These are phyloP conservation scores for Dromaius novaehollandiae DNA, from an alignment of 2,113 vertebrate genomes.

Conservation along the genomic window DNA sequence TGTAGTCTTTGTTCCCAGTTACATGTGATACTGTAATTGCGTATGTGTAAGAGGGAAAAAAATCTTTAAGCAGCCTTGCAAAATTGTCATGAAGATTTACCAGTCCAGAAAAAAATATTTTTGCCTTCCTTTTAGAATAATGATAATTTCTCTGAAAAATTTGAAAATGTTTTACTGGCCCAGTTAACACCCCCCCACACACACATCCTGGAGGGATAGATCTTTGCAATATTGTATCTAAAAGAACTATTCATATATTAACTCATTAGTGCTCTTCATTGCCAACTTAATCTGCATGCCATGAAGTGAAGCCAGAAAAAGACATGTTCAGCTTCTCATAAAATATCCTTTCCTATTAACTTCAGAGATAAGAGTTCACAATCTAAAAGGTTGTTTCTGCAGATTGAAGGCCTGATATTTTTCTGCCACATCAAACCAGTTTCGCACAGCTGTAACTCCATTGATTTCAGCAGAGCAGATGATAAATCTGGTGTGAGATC, in stretches of 20 bases:
- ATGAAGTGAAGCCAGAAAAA: background rate
- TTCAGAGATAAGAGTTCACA: background rate
- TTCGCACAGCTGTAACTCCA: background rate
- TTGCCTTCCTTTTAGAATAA: background rate
- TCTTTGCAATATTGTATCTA: background rate
- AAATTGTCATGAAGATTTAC: slow-evolving; percentile 26
- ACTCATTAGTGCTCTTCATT: background rate
- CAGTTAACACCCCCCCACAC: background rate
- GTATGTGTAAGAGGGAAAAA: slow-evolving; percentile 24
- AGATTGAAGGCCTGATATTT: background rate
- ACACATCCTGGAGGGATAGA: background rate
- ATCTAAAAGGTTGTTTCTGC: background rate
- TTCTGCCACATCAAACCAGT: background rate
- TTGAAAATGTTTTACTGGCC: background rate
- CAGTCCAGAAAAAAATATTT: background rate
- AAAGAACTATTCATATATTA: background rate
- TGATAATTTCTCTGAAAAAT: background rate
- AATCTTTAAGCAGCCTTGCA: slow-evolving; percentile 1
- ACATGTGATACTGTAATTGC: slow-evolving; percentile 71
- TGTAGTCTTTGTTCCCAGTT: slow-evolving; percentile 85
- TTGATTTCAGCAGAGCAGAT: background rate
- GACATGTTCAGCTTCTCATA: background rate
- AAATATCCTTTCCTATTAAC: background rate
- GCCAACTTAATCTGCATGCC: background rate
- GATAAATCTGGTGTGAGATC: background rate